These are phyloP conservation scores for Bergia sp. DNA, from an alignment of 92 coral and sea anemone genomes.

Conservation along the genomic window DNA sequence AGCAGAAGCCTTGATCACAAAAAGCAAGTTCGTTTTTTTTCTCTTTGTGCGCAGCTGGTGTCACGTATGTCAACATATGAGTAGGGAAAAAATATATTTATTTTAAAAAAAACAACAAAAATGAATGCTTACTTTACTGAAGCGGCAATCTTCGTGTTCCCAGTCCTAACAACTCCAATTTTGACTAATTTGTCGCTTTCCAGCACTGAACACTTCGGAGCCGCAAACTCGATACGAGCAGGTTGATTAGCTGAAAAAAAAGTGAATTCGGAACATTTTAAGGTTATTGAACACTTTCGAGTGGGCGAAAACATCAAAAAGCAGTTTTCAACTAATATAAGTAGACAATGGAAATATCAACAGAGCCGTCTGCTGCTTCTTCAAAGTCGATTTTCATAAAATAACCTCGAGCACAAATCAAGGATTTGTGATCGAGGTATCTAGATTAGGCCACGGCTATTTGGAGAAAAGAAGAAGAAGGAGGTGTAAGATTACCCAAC, in stretches of 20 bases:
- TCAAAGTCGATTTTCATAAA: too few species aligned
- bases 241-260: slow-evolving; percentile 56
- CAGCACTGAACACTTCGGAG: slow-evolving; percentile 87
- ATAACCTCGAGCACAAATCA: too few species aligned
- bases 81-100: not conserved
- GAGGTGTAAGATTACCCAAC: too few species aligned
- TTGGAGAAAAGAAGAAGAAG: too few species aligned
- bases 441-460: too few species aligned
- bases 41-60: not conserved
- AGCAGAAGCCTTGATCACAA: too few species aligned
- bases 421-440: too few species aligned
- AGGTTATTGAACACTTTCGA: too few species aligned
- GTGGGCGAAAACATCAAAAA: too few species aligned
- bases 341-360: too few species aligned
- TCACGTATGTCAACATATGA: not conserved
- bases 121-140: slow-evolving; percentile 73
- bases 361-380: too few species aligned
- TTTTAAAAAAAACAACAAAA: not conserved
- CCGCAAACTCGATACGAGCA: slow-evolving; percentile 88
- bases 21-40: not conserved
- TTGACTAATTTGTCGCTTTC: slow-evolving; percentile 92
- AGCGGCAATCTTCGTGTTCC: slow-evolving; percentile 83
- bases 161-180: slow-evolving; percentile 82
- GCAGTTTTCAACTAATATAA: too few species aligned
- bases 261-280: not conserved